These are phyloP conservation scores for Morelia viridis DNA, from an alignment of 2,797 vertebrate species.

Conservation along the genomic window DNA sequence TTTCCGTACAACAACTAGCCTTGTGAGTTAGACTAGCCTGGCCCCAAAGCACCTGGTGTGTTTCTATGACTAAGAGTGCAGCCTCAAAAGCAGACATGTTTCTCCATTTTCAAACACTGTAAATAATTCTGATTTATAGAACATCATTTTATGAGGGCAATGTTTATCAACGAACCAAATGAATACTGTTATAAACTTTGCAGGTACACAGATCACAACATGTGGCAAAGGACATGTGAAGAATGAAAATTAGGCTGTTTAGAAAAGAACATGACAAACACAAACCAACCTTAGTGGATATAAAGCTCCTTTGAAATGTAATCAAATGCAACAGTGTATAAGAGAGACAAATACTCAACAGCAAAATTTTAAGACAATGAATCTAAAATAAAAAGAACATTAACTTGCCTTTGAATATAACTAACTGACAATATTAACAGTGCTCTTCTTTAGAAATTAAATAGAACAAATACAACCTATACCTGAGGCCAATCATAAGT, in stretches of 20 bases:
- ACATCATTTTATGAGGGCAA: constrained; percentile 64
- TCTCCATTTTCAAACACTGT: constrained; percentile 60
- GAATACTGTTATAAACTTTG: constrained; percentile 73
- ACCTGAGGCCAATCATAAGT: constrained; percentile 82
- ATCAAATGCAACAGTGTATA: constrained; percentile 18
- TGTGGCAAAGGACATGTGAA: constrained; percentile 71
- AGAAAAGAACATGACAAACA: constrained; percentile 57
- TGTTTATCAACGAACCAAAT: constrained; percentile 65
- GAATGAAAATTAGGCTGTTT: constrained; percentile 60
- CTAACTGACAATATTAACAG: constrained; percentile 60
- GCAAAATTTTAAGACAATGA: constrained; percentile 28
- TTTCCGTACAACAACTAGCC: too few species aligned
- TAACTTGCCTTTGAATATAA: constrained; percentile 29
- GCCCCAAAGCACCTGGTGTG: too few species aligned
- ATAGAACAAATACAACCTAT: constrained; percentile 71
- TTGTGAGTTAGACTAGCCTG: too few species aligned
- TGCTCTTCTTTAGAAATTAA: constrained; percentile 73
- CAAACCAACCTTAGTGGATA: constrained; percentile 55
- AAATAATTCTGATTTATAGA: constrained; percentile 73
- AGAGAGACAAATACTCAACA: constrained; percentile 24
- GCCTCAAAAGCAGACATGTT: constrained; percentile 64
- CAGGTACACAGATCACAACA: constrained; percentile 74
- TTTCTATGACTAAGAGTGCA: constrained; percentile 3
- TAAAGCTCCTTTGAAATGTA: constrained; percentile 40
- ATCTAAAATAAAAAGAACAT: constrained; percentile 43